Percentiles rank a stretch among this genome's conserved stretches.
Evolutionary conservation across 2,113 vertebrate genomes (phyloP).

Genomic region (Tupaia chinensis): DNA sequence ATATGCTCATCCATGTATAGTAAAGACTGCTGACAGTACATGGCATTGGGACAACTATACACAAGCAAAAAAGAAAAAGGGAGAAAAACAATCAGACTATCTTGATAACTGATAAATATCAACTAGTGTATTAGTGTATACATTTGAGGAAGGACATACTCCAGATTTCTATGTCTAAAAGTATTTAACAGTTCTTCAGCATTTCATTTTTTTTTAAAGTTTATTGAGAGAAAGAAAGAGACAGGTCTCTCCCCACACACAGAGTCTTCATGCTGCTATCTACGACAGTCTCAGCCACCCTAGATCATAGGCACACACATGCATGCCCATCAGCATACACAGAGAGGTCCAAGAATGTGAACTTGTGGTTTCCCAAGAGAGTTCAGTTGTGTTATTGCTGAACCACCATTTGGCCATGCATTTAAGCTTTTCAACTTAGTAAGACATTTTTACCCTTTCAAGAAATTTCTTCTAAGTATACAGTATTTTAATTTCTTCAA

Average conservation of each 20-base stretch:
- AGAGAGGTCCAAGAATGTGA: too few species aligned
- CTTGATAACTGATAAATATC: neutral
- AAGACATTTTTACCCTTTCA: slow-evolving; percentile 22
- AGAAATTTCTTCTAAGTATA: slow-evolving; percentile 37
- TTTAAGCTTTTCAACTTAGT: slow-evolving; percentile 61
- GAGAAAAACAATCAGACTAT: neutral
- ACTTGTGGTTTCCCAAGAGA: too few species aligned
- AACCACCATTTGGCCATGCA: too few species aligned
- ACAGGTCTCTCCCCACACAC: too few species aligned
- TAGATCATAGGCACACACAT: too few species aligned
- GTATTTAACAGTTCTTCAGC: neutral
- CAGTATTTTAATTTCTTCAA: slow-evolving; percentile 60
- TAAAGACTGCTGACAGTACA: neutral
- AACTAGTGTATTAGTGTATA: neutral
- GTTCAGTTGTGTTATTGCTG: too few species aligned
- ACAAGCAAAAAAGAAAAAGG: neutral
- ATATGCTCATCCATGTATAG: neutral
- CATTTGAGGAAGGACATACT: neutral
- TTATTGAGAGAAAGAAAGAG: too few species aligned
- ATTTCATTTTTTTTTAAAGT: too few species aligned
- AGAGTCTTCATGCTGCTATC: too few species aligned
- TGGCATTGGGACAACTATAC: neutral
- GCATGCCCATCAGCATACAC: too few species aligned
- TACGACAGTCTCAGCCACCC: too few species aligned
- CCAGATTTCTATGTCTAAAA: neutral